Conservation (phyloP, 2,113 vertebrate genomes). For the Colinus virginianus region DNA sequence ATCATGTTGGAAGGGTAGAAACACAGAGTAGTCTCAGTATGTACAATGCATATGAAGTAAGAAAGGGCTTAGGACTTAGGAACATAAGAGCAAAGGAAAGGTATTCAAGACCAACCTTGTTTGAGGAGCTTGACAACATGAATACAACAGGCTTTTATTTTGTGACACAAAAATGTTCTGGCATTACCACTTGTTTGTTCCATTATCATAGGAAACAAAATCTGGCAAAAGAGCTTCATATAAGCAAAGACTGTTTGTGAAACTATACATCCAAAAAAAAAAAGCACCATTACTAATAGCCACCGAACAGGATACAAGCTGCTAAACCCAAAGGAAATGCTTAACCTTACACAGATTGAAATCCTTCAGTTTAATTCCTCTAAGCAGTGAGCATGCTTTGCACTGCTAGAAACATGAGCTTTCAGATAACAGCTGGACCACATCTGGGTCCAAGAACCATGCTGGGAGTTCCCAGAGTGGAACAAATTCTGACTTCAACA, state of each 20-base stretch:
- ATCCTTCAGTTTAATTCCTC: background rate
- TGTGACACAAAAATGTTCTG: background rate
- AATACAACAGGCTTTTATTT: background rate
- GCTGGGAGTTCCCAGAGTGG: background rate
- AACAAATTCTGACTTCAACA: background rate
- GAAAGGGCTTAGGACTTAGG: background rate
- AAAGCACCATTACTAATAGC: background rate
- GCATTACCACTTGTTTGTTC: background rate
- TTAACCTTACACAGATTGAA: background rate
- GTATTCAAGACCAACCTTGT: background rate
- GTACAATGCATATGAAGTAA: background rate
- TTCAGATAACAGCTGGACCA: background rate
- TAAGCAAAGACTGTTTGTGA: background rate
- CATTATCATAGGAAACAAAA: background rate
- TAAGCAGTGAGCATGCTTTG: background rate
- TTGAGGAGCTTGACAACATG: background rate
- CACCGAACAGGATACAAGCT: background rate
- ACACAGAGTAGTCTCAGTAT: background rate
- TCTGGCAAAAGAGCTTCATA: background rate
- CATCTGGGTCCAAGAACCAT: background rate
- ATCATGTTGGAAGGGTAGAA: background rate
- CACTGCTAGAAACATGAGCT: background rate
- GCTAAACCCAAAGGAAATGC: background rate
- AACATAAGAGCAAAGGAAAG: background rate
- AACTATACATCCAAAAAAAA: background rate